Percentiles rank a stretch among this genome's conserved stretches.
Conservation (phyloP, 2,797 vertebrate genomes). For the Acridotheres tristis region DNA sequence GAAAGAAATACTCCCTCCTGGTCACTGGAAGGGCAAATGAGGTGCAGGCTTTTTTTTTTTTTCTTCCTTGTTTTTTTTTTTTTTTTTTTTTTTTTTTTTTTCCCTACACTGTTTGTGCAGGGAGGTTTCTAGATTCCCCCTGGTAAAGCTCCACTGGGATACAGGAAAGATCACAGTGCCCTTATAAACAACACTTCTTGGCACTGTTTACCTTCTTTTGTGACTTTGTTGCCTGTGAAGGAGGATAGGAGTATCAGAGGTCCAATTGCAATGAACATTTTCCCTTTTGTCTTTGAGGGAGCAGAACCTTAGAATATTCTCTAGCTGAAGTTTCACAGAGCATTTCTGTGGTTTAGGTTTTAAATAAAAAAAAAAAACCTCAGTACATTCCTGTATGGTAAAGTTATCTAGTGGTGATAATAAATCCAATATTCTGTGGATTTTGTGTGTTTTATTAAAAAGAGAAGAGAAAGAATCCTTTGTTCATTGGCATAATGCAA, state of each 20-base stretch:
- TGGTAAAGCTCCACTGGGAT: conserved; percentile 64
- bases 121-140: conserved; percentile 62
- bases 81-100: background rate
- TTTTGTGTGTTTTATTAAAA: conserved; percentile 42
- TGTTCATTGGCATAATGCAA: conserved; percentile 54
- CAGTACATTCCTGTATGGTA: conserved; percentile 29
- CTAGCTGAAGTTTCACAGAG: background rate
- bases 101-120: conserved; percentile 25
- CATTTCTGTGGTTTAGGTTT: conserved; percentile 20
- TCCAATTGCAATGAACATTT: background rate
- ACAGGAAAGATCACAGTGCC: conserved; percentile 67
- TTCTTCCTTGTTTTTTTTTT: background rate
- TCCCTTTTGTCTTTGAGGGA: conserved; percentile 45
- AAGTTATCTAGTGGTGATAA: conserved; percentile 54
- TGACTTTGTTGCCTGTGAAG: conserved; percentile 71
- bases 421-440: conserved; percentile 57
- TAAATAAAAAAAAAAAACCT: background rate
- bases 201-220: conserved; percentile 67
- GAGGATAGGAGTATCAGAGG: conserved; percentile 39
- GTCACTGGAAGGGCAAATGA: conserved; percentile 90
- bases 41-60: conserved; percentile 67
- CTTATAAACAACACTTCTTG: conserved; percentile 73
- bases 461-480: conserved; percentile 62
- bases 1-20: conserved; percentile 83
- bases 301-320: conserved; percentile 7